Base-by-base conservation (phyloP, 2,888 invertebrate species). In the Kuschelorhynchus macadamiae region DNA sequence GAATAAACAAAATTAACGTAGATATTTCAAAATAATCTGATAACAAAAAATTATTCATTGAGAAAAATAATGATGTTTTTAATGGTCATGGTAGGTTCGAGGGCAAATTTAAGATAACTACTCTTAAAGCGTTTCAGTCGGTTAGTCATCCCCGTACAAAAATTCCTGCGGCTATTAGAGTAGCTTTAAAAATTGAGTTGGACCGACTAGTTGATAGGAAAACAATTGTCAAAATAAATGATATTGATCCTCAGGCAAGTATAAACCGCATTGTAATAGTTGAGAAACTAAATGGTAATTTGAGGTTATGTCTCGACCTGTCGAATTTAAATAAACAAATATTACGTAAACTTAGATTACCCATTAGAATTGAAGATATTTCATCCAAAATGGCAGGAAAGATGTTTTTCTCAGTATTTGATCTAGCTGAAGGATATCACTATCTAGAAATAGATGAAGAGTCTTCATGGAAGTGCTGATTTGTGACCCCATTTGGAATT, bases 381-480 rank as follows among this genome's bases (percentile, higher is more conserved):
- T 17, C 17, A 9, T 44, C 5, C n/a, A 44, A 18, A 3, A 11
- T 44, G 17, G 18, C 17, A 44, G 33, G 50, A 1, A 50, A 50
- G 16, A 50, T 25, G 3, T 1, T 50, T 5, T 50, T 50, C 25
- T 25, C 33, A 21, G 50, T 50, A n/a, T 50, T 50, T 50, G 25
- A 50, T 25, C 16, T 50, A 44, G 44, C 44, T 17, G 18, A 44
- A n/a, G 44, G 17, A 8, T 44, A 44, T 18, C 17, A 44, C n/a
- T n/a, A 44, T 17, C 17, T 44, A 17, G 44, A 44, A 18, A 16
- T 44, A 5, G 5, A 44, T 50, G 25, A 50, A 50, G 30, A 50
- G 3, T 32, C 14, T 9, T 50, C 50, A 14, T 49, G 49, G 32
- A 49, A 49, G 16, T 50, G 50, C 25, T 50, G 50, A 2, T 50